Evolutionary conservation across 2,888 invertebrate genomes (phyloP).

Genomic region (Callyntrura guangdongensis): DNA sequence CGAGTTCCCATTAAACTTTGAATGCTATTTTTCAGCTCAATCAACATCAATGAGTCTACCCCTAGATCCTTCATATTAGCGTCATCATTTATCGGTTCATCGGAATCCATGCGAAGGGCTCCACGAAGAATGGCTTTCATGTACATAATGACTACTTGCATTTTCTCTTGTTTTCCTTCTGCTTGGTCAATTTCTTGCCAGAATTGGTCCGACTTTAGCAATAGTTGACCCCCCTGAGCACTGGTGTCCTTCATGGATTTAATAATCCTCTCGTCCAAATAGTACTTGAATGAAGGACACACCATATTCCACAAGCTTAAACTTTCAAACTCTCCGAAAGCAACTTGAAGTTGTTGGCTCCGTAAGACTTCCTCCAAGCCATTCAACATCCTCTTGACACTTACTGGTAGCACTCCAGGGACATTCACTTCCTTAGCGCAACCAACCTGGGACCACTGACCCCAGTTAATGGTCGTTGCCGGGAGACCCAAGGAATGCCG

Average conservation of each 20-base stretch:
- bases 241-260: neutral
- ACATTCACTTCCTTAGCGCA: neutral
- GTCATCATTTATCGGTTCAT: slow-evolving; percentile 54
- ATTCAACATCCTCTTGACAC: slow-evolving; percentile 14
- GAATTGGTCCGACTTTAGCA: slow-evolving; percentile 55
- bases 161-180: slow-evolving; percentile 54
- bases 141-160: slow-evolving; percentile 36
- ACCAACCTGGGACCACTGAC: slow-evolving; percentile 59
- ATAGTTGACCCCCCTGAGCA: neutral
- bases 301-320: neutral
- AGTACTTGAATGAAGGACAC: neutral
- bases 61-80: slow-evolving; percentile 55
- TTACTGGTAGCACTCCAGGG: neutral
- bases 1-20: slow-evolving; percentile 51
- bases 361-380: slow-evolving; percentile 60
- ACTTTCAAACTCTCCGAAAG: slow-evolving; percentile 36
- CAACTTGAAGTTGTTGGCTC: slow-evolving; percentile 9
- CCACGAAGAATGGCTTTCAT: slow-evolving; percentile 56
- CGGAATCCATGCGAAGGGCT: slow-evolving; percentile 44
- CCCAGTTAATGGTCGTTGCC: slow-evolving; percentile 74
- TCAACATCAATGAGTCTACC: slow-evolving; percentile 60
- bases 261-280: slow-evolving; percentile 56
- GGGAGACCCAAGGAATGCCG: slow-evolving; percentile 59
- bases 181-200: slow-evolving; percentile 55
- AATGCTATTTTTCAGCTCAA: slow-evolving; percentile 65